Evolutionary conservation across 2,113 vertebrate species (phyloP).

Genomic region (Jaculus jaculus): DNA sequence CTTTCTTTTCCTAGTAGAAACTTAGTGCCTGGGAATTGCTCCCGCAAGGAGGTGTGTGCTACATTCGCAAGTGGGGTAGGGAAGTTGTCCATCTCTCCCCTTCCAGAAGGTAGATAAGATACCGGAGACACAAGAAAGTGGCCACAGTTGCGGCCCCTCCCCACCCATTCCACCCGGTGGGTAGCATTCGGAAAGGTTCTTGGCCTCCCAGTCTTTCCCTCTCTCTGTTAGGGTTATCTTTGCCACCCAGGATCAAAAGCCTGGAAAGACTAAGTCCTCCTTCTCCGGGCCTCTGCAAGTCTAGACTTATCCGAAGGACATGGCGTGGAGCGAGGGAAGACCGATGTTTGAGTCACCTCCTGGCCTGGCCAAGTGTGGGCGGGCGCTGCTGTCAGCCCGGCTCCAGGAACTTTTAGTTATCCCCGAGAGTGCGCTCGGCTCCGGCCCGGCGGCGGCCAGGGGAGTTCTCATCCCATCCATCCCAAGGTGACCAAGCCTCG

Average conservation of each 20-base stretch:
- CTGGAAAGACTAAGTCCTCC: neutral
- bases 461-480: neutral
- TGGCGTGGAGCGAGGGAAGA: neutral
- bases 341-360: constrained; percentile 59
- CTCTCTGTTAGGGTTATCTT: constrained; percentile 2
- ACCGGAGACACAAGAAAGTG: neutral
- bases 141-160: neutral
- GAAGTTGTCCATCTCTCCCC: neutral
- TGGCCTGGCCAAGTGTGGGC: neutral
- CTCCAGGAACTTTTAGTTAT: neutral
- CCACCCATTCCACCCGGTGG: neutral
- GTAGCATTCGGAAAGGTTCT: neutral
- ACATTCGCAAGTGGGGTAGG: neutral
- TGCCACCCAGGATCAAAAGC: constrained; percentile 7
- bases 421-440: neutral
- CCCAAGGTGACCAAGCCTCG: neutral
- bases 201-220: neutral
- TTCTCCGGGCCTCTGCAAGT: constrained; percentile 42
- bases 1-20: constrained; percentile 3
- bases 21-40: neutral
- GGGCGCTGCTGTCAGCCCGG: neutral
- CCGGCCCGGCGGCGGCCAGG: neutral
- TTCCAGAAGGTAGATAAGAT: constrained; percentile 9
- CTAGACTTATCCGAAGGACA: constrained; percentile 12
- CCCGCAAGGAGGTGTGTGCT: neutral